Conservation (phyloP, 2,888 invertebrate genomes). For the Drosophila greeni region DNA sequence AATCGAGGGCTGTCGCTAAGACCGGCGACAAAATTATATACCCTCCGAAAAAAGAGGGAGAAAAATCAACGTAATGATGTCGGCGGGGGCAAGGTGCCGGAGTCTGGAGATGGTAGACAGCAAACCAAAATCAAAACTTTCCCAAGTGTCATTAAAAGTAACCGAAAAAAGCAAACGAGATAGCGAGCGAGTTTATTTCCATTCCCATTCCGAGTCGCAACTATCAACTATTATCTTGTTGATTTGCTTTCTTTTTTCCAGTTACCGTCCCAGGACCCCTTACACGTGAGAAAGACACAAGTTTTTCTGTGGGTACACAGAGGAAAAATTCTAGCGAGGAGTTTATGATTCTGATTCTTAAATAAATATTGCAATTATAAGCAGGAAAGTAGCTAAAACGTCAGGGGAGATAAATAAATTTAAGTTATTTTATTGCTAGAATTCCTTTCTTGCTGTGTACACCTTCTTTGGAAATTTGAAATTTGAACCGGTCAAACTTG, state of each 20-base stretch:
- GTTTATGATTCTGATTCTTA: too few species aligned
- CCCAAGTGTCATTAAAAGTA: constrained; percentile 73
- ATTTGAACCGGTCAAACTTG: constrained; percentile 36
- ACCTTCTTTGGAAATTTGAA: background rate
- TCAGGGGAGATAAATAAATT: too few species aligned
- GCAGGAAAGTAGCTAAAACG: too few species aligned
- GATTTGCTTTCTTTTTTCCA: constrained; percentile 47
- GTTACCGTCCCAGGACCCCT: constrained; percentile 11
- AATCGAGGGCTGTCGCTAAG: constrained; percentile 55
- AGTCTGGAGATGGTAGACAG: constrained; percentile 42
- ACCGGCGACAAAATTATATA: constrained; percentile 45
- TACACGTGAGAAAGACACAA: constrained; percentile 18
- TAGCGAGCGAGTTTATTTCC: constrained; percentile 27
- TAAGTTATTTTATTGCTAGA: background rate
- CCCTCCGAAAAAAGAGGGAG: constrained; percentile 13
- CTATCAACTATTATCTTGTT: constrained; percentile 61
- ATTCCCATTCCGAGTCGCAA: constrained; percentile 30
- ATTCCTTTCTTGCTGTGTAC: background rate
- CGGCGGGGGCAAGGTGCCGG: constrained; percentile 40
- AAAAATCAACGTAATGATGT: constrained; percentile 69
- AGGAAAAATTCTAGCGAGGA: too few species aligned
- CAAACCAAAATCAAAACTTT: constrained; percentile 64
- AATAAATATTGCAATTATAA: too few species aligned
- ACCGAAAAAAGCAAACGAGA: constrained; percentile 46
- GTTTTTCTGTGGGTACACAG: constrained; percentile 9